Evolutionary conservation across 2,888 invertebrate species (phyloP), one percentile per base, ranked within the genome.

Genomic region (Chironomus riparius): DNA sequence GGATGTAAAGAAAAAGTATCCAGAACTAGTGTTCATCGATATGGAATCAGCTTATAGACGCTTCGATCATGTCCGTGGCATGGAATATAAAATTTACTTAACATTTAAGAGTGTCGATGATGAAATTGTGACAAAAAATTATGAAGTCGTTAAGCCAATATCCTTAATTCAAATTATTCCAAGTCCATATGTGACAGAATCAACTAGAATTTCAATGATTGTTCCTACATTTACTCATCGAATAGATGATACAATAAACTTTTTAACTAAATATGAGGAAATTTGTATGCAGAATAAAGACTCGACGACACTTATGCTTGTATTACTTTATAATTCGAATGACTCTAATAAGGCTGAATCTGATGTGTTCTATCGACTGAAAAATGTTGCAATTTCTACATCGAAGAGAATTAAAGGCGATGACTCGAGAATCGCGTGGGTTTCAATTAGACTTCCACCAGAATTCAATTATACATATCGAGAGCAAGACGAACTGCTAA

Each of bases 141-240:
- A 95, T 79, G 91, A 95, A 85, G 88, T 93, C 61, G 90, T 91
- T 74, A 92, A 97, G 78, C 92, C 94, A 13, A 85, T 98, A 76
- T 95, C 95, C 15, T 89, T 91, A 77, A 93, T 95, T 7, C 95
- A 97, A 82, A 89, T 98, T 77, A 88, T 97, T 56, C 91, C 93
- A 1, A 93, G 95, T 82, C 97, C 97, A 0, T 98, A 97, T 85
- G 97, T 98, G 1, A 98, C 97, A 0, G 98, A 98, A 87, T 94
- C 92, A 83, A 91, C 92, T 5, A 87, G 93, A 78, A 88, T 97
- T 4, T 89, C 90, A 77, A 86, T 97, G 78, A 83, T 97, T 79
- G 83, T 97, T 78, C 90, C 92, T 0, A 86, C 93, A 3, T 87
- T 88, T 80, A 85, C 88, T 80, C 82, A 83, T 76, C 86, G 87